Evolutionary conservation across 1,140 invertebrate genomes (phyloP), one percentile per base, ranked within the genome.

Genomic region (Leucophenga varia): DNA sequence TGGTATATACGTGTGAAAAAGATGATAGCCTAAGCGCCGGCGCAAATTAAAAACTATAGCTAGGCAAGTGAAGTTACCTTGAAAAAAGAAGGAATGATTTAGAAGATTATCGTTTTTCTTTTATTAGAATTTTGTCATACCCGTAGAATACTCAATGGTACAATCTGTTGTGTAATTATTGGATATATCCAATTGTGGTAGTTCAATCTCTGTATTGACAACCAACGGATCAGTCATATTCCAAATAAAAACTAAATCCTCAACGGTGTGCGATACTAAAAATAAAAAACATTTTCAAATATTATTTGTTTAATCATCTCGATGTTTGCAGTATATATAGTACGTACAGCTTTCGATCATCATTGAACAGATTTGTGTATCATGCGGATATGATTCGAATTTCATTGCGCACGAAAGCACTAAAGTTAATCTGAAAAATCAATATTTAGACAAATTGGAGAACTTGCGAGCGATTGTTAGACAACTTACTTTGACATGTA

Each of bases 331-430:
- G n/a, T 3, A 34, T 34, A n/a, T 34, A 6, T 4, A 34, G 13
- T 16, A 63, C 89, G 85, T 81, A 92, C 90, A 80, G 71, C 89
- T 91, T 78, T 93, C 90, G 49, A 93, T 93, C 87, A 90, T 91
- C 87, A 93, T 91, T 38, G 87, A 88, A 74, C 90, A 93, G 54
- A 88, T 87, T 79, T 93, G 90, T 16, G 89, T 91, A 64, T 93
- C 90, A 59, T 92, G 90, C 1, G 91, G 91, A 77, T 93, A 94
- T 0, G 90, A 87, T 65, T 93, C 89, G 61, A 94, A 94, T 76
- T 93, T 93, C 91, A 94, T 94, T 8, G 91, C 90, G 77, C 91
- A 94, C 0, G 91, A 93, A 7, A 94, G 76, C 1, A 93, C 88
- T 45, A 94, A 68, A 1, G 90, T 93, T 51, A 94, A 77, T 74